Percentiles rank a stretch among this genome's conserved stretches.
These are phyloP conservation scores for Meda fulgida DNA, from an alignment of 2,797 vertebrate species.

Conservation along the genomic window DNA sequence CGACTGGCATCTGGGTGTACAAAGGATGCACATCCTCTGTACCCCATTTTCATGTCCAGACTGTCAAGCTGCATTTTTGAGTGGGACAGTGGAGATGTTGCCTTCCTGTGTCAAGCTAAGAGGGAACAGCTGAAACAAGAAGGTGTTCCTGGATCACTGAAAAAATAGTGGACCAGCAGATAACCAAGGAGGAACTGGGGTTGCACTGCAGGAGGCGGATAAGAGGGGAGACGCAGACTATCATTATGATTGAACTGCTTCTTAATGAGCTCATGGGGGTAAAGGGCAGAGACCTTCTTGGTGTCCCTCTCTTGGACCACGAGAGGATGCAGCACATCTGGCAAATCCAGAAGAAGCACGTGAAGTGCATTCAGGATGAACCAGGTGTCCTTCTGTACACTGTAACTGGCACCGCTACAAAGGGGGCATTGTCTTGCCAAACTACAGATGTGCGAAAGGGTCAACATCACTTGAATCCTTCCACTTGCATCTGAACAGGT, in stretches of 20 bases:
- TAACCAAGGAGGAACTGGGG: constrained; percentile 24
- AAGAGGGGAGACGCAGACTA: constrained; percentile 4
- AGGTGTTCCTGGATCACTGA: constrained; percentile 13
- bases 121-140: constrained; percentile 23
- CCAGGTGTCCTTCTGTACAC: constrained; percentile 14
- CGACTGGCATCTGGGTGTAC: constrained; percentile 40
- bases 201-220: constrained; percentile 19
- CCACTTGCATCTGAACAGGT: constrained; percentile 40
- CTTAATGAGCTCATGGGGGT: constrained; percentile 34
- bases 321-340: constrained; percentile 41
- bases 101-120: constrained; percentile 12
- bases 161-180: constrained; percentile 4
- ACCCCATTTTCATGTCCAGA: constrained; percentile 36
- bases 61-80: constrained; percentile 37
- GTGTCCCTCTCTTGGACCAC: constrained; percentile 29
- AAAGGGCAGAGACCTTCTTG: constrained; percentile 28
- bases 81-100: constrained; percentile 24
- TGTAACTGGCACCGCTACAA: constrained; percentile 23
- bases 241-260: constrained; percentile 15
- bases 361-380: constrained; percentile 46
- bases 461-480: constrained; percentile 42
- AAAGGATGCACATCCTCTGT: constrained; percentile 37
- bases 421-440: constrained; percentile 17
- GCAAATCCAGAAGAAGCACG: constrained; percentile 27
- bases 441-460: constrained; percentile 46